phyloP scores from a whole-genome alignment of 2,113 vertebrate species.

The Lynx canadensis region DNA sequence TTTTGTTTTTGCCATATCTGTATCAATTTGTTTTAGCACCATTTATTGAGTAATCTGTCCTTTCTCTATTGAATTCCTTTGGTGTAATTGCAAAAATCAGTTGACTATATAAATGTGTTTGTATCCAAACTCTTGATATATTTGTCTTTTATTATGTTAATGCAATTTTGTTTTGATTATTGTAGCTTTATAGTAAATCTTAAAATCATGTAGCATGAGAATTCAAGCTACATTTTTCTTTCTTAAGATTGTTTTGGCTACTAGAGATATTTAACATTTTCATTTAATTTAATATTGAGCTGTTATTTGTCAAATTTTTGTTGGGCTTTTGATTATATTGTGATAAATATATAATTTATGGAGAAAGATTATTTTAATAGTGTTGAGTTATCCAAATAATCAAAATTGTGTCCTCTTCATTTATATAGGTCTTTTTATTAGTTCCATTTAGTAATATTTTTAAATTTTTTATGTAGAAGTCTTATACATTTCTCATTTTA shows the following conservation, averaged over 20 bases:
- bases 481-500: background rate
- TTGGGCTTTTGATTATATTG: background rate
- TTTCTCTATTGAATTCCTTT: background rate
- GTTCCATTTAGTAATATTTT: background rate
- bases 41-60: background rate
- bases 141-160: background rate
- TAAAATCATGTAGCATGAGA: background rate
- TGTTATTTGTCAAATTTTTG: background rate
- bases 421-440: background rate
- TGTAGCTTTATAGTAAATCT: background rate
- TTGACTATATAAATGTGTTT: background rate
- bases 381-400: background rate
- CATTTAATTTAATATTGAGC: background rate
- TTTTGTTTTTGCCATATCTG: background rate
- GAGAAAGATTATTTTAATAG: background rate
- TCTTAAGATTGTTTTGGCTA: background rate
- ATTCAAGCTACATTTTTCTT: background rate
- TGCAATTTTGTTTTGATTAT: background rate
- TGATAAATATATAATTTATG: background rate
- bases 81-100: background rate
- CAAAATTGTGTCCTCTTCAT: background rate
- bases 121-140: background rate
- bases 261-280: background rate
- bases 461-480: background rate
- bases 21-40: background rate